Evolutionary conservation across 2,113 vertebrate species (phyloP).

Genomic region (Oreocharis arfaki): DNA sequence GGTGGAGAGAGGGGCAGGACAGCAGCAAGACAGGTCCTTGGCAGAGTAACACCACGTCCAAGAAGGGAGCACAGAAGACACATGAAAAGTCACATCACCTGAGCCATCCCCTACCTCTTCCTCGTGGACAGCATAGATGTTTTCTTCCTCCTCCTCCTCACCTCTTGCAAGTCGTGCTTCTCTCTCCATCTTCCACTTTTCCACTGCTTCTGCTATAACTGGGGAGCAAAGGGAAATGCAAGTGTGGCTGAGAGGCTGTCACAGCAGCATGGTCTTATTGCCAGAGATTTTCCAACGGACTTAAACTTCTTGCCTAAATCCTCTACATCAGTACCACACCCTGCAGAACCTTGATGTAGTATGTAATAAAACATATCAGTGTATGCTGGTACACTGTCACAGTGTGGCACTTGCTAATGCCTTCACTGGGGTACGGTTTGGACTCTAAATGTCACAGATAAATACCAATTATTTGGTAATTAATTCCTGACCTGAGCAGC

Average conservation of each 20-base stretch:
- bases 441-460: background rate
- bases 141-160: constrained; percentile 84
- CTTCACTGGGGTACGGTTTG: background rate
- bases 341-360: background rate
- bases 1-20: background rate
- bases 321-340: fast-evolving
- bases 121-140: constrained; percentile 83
- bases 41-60: background rate
- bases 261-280: background rate
- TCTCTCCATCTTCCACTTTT: constrained; percentile 86
- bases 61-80: background rate
- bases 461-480: background rate
- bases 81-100: background rate
- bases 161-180: constrained; percentile 77
- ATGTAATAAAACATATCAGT: background rate
- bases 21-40: background rate
- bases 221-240: background rate
- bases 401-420: background rate
- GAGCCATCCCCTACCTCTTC: constrained; percentile 77
- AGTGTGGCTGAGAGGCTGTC: background rate
- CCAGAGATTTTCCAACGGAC: background rate
- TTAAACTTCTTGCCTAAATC: background rate
- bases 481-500: background rate
- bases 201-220: constrained; percentile 83
- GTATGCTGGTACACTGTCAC: background rate